A percentile compares a stretch with the other conserved stretches of the same genome.
Conservation (phyloP, 1,140 invertebrate genomes). For the Drosophila watanabei region DNA sequence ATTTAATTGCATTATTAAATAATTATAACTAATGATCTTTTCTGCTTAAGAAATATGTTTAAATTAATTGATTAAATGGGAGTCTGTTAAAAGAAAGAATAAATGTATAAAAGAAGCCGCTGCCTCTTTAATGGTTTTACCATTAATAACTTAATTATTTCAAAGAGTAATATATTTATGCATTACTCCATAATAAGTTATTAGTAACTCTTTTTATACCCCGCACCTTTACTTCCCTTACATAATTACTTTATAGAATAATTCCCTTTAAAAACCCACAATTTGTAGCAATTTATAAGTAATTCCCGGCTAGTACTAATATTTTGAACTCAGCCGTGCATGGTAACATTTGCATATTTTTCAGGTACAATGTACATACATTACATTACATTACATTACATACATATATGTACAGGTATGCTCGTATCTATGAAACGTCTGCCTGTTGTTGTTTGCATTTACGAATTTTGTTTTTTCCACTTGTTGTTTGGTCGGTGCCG, state of each 20-base stretch:
- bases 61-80: not conserved
- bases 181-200: not conserved
- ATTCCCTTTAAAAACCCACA: not conserved
- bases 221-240: too few relatives aligned
- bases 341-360: constrained; percentile 25
- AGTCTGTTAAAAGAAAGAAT: not conserved
- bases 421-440: constrained; percentile 18
- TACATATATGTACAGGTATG: constrained; percentile 6
- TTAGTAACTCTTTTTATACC: not conserved
- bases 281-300: not conserved
- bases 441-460: constrained; percentile 36
- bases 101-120: not conserved
- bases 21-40: not conserved
- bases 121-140: not conserved
- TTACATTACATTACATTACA: not conserved
- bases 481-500: too few relatives aligned
- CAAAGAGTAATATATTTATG: not conserved
- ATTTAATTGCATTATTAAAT: not conserved
- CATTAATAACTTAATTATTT: not conserved
- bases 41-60: not conserved
- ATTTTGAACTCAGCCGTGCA: constrained; percentile 9
- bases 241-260: not conserved
- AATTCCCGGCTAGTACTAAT: constrained; percentile 4
- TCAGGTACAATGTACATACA: constrained; percentile 9
- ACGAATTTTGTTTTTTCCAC: constrained; percentile 72